Evolutionary conservation across 2,797 vertebrate genomes (phyloP).

Genomic region (Pipistrellus pipistrellus): DNA sequence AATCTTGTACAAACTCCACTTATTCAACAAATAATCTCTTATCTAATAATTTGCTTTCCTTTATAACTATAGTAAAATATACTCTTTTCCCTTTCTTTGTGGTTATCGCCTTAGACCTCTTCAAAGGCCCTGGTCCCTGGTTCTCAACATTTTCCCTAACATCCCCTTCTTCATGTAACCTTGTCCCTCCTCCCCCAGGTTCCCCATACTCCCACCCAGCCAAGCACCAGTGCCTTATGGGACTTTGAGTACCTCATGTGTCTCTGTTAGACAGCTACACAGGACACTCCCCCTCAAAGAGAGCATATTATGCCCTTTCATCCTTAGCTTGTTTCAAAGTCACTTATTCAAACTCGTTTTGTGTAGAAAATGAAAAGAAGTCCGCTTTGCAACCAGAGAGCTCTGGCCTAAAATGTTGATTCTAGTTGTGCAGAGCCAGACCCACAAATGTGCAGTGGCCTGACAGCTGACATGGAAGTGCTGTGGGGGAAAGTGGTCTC

Average conservation of each 20-base stretch:
- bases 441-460: background rate
- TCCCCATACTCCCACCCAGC: no score
- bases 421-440: background rate
- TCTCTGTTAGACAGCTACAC: background rate
- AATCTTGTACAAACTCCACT: conserved; percentile 73
- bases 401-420: background rate
- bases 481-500: background rate
- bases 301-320: background rate
- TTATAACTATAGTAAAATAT: conserved; percentile 51
- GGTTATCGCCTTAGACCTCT: background rate
- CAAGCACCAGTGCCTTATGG: background rate
- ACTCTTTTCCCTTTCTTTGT: background rate
- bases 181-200: background rate
- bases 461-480: background rate
- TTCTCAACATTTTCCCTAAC: background rate
- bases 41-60: conserved; percentile 52
- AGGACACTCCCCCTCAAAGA: background rate
- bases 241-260: background rate
- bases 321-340: conserved; percentile 23
- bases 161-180: background rate
- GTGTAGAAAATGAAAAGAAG: conserved; percentile 41
- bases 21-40: conserved; percentile 72
- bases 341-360: conserved; percentile 21
- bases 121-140: background rate
- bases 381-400: background rate